Base-by-base conservation (phyloP, 2,113 vertebrate species). In the Mugil cephalus region DNA sequence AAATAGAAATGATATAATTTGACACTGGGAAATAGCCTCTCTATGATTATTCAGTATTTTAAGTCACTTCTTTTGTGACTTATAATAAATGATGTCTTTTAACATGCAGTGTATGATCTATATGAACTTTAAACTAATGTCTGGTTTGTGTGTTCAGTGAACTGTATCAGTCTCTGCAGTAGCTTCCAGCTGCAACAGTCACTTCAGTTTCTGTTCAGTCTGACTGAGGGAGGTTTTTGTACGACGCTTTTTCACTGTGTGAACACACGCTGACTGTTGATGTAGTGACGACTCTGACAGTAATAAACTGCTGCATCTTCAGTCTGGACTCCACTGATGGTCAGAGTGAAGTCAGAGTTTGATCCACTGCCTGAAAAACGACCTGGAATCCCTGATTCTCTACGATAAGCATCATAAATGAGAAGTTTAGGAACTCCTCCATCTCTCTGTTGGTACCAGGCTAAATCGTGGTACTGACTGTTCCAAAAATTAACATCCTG, bases 161-260 rank as follows among this genome's bases (percentile, higher is more conserved):
- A 30, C 24, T 30, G 24, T 30, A 30, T 30, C 24, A 30, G 24
- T 30, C 24, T 30, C n/a, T n/a, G n/a, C n/a, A n/a, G 24, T 30
- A 30, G n/a, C n/a, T n/a, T n/a, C n/a, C n/a, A n/a, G n/a, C n/a
- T 30, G 24, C 24, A 30, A 5, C 24, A 30, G 24, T 30, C 24
- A 30, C 24, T 30, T 30, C 24, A 30, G 24, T 30, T 30, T 30
- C 24, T 30, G 52, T 59, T 45, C 69, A 61, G 68, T 66, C 13
- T 59, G 67, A 69, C 24, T 47, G 54, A 69, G 45, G 67, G 30
- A 45, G 67, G 43, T 9, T 61, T 53, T 19, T 53, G 48, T 42
- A 30, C 24, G 24, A 30, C 24, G 63, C 24, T 48, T 66, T 53
- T 19, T 52, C 34, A 7, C 42, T 48, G 30, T 5, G 42, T 66